phyloP scores from a whole-genome alignment of 1,140 invertebrate genomes.

The Amyelois transitella region DNA sequence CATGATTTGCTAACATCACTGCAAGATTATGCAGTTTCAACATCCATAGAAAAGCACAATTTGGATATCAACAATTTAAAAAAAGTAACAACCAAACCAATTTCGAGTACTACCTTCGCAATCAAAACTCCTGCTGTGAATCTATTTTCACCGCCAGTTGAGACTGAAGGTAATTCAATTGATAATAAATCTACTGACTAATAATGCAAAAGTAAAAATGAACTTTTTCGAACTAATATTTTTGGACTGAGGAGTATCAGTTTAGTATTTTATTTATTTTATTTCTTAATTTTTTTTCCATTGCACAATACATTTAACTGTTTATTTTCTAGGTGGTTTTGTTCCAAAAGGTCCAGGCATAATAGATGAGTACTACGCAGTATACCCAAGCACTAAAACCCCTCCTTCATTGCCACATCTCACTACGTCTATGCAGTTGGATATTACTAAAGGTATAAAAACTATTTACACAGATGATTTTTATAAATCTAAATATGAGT shows the following conservation, averaged over 20 bases:
- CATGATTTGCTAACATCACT: constrained; percentile 23
- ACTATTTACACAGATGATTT: not conserved
- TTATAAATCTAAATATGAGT: no score
- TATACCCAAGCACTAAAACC: constrained; percentile 65
- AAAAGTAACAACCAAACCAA: constrained; percentile 9
- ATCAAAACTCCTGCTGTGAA: constrained; percentile 48
- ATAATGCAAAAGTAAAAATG: no score
- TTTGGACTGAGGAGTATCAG: no score
- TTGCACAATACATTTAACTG: not conserved
- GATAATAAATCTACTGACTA: not conserved
- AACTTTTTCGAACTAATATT: no score
- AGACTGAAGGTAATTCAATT: constrained; percentile 78
- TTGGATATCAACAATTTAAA: constrained; percentile 22
- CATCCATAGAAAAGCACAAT: constrained; percentile 24
- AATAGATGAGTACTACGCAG: constrained; percentile 75
- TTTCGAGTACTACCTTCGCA: constrained; percentile 25
- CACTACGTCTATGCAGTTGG: constrained; percentile 60
- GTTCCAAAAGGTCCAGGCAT: constrained; percentile 78
- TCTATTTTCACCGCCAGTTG: constrained; percentile 78
- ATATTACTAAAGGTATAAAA: constrained; percentile 40
- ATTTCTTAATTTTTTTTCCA: no score
- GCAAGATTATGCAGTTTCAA: constrained; percentile 41
- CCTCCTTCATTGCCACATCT: constrained; percentile 42
- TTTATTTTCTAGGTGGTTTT: constrained; percentile 76
- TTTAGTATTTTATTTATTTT: no score